Evolutionary conservation across 1,140 invertebrate species (phyloP).

Genomic region (Asobara japonica): DNA sequence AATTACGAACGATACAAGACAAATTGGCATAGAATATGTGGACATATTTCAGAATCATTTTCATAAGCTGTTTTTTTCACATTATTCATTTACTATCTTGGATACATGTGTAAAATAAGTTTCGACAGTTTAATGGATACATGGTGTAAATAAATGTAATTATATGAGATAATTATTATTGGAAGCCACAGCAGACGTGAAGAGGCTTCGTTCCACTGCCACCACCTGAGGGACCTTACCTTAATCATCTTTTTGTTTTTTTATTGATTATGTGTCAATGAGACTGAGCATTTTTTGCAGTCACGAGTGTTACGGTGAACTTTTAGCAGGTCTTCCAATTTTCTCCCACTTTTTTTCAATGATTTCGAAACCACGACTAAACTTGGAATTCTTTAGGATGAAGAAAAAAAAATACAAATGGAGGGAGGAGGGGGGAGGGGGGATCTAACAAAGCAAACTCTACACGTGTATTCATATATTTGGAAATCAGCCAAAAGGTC

Average conservation of each 20-base stretch:
- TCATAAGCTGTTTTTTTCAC: constrained; percentile 3
- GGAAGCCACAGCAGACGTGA: constrained; percentile 2
- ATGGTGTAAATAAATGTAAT: neutral
- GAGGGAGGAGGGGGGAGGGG: too few relatives aligned
- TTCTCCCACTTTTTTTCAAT: too few relatives aligned
- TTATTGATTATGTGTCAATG: neutral
- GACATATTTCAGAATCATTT: neutral
- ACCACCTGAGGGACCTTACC: neutral
- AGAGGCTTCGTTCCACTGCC: neutral
- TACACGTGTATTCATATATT: too few relatives aligned
- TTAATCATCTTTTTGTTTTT: neutral
- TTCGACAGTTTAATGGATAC: constrained; percentile 1
- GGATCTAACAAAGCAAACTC: too few relatives aligned
- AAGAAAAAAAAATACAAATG: too few relatives aligned
- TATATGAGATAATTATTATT: neutral
- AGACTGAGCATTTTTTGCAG: too few relatives aligned
- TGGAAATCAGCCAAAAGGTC: too few relatives aligned
- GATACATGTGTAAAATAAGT: neutral
- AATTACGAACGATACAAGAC: neutral
- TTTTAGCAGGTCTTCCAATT: too few relatives aligned
- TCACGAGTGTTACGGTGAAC: too few relatives aligned
- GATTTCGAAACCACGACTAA: too few relatives aligned
- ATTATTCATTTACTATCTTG: neutral
- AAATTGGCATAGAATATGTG: neutral
- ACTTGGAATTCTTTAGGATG: too few relatives aligned